phyloP scores from a whole-genome alignment of 1,140 invertebrate species.

The Sycobia sp. region DNA sequence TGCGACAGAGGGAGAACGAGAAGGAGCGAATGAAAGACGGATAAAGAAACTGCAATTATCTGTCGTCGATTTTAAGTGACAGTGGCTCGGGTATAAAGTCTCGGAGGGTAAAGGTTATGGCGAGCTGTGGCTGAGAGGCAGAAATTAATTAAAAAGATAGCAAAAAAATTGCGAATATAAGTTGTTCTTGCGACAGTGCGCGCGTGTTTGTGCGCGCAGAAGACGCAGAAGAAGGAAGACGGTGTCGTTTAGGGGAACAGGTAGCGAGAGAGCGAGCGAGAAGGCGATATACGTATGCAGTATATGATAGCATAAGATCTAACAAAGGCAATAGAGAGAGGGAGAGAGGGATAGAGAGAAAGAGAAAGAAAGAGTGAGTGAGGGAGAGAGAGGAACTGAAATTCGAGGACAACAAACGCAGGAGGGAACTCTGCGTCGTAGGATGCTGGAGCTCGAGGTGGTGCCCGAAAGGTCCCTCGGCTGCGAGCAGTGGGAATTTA shows the following conservation, averaged over 20 bases:
- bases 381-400: not conserved
- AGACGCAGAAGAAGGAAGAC: not conserved
- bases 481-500: conserved; percentile 96
- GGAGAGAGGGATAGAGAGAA: not conserved
- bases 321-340: not conserved
- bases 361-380: too few species aligned
- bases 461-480: conserved; percentile 93
- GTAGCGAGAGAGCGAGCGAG: conserved; percentile 2
- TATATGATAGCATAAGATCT: too few species aligned
- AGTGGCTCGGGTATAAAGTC: too few species aligned
- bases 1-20: not conserved
- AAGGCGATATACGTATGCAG: not conserved
- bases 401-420: conserved; percentile 13
- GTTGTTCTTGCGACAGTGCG: too few species aligned
- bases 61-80: too few species aligned
- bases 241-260: not conserved
- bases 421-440: conserved; percentile 29
- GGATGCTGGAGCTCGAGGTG: conserved; percentile 95
- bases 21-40: not conserved
- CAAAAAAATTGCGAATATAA: too few species aligned
- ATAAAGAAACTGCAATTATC: too few species aligned
- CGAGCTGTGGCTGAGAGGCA: not conserved
- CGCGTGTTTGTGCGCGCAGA: not conserved
- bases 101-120: conserved; percentile 1
- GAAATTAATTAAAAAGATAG: too few species aligned